Evolutionary conservation across 2,888 invertebrate genomes (phyloP).

Genomic region (Brenthis daphne): DNA sequence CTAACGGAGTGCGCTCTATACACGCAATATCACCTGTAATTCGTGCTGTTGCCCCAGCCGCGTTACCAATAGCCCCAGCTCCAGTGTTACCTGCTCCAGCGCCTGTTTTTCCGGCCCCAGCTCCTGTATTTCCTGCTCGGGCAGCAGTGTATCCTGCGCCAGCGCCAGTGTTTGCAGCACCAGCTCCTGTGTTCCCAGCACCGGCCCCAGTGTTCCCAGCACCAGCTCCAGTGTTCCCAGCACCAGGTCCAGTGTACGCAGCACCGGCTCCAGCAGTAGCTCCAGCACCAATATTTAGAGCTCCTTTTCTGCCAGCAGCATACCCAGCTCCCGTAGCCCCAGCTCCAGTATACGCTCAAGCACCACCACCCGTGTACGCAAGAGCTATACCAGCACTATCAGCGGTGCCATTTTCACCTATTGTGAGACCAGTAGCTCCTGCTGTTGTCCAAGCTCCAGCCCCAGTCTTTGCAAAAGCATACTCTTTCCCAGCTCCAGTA

Average conservation of each 20-base stretch:
- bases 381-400: slow-evolving; percentile 45
- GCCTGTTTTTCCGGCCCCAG: slow-evolving; percentile 28
- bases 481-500: slow-evolving; percentile 41
- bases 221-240: slow-evolving; percentile 55
- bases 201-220: slow-evolving; percentile 46
- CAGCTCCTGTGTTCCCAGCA: slow-evolving; percentile 44
- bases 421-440: slow-evolving; percentile 47
- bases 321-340: slow-evolving; percentile 37
- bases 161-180: slow-evolving; percentile 40
- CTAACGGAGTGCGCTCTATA: slow-evolving; percentile 66
- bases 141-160: slow-evolving; percentile 46
- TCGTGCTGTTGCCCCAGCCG: slow-evolving; percentile 47
- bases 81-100: slow-evolving; percentile 46
- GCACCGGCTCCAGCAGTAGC: slow-evolving; percentile 42
- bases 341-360: slow-evolving; percentile 24
- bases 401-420: slow-evolving; percentile 57
- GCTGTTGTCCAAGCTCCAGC: slow-evolving; percentile 46
- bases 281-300: slow-evolving; percentile 31
- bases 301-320: background rate
- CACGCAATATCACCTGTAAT: slow-evolving; percentile 67
- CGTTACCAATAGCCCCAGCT: slow-evolving; percentile 46
- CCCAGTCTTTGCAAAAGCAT: slow-evolving; percentile 41
- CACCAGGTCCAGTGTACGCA: slow-evolving; percentile 39
- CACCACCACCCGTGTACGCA: slow-evolving; percentile 44
- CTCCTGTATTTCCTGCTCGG: slow-evolving; percentile 45